Conservation (phyloP, 2,888 invertebrate species). For the Phaedon cochleariae region DNA sequence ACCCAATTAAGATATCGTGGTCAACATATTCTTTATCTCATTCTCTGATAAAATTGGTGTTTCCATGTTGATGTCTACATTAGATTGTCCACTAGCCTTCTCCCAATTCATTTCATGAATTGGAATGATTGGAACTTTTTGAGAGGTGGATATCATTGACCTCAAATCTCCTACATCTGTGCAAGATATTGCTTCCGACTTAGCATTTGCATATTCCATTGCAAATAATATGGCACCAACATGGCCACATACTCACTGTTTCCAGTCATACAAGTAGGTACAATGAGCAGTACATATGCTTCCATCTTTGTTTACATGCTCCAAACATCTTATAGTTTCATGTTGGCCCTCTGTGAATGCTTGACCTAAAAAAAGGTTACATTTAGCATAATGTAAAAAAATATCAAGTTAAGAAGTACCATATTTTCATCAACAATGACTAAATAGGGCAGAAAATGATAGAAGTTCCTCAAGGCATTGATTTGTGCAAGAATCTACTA, state of each 20-base stretch:
- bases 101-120: background rate
- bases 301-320: slow-evolving; percentile 28
- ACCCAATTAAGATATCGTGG: background rate
- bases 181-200: slow-evolving; percentile 11
- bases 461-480: too few species aligned
- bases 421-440: too few species aligned
- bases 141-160: slow-evolving; percentile 14
- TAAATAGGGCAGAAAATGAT: too few species aligned
- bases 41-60: background rate
- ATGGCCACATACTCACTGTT: slow-evolving; percentile 36
- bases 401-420: too few species aligned
- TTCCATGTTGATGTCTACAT: background rate
- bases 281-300: slow-evolving; percentile 25
- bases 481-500: too few species aligned
- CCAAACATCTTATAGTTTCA: slow-evolving; percentile 27
- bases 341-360: slow-evolving; percentile 30
- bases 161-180: slow-evolving; percentile 17
- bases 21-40: slow-evolving; percentile 14
- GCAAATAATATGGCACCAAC: slow-evolving; percentile 21
- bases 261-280: slow-evolving; percentile 35
- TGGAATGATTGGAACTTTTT: background rate
- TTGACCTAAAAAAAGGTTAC: slow-evolving; percentile 27
- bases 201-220: slow-evolving; percentile 19
- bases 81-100: too few species aligned
- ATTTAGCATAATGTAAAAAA: too few species aligned